These are phyloP conservation scores for Plotosus lineatus DNA, from an alignment of 2,113 vertebrate genomes.

Conservation along the genomic window DNA sequence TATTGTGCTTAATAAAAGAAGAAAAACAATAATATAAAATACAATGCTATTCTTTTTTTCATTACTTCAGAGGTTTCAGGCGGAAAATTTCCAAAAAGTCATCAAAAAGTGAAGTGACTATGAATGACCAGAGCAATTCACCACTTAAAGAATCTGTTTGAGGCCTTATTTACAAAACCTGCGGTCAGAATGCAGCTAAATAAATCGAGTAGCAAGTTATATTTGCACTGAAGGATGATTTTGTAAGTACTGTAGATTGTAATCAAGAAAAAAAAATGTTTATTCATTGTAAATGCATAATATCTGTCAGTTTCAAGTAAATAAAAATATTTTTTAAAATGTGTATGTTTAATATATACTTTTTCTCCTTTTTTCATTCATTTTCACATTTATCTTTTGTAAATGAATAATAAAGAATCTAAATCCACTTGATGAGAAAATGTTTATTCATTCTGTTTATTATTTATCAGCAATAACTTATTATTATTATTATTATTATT, in stretches of 20 bases:
- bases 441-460: not conserved
- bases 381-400: too few relatives aligned
- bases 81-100: constrained; percentile 44
- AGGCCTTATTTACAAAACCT: constrained; percentile 30
- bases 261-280: not conserved
- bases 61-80: constrained; percentile 55
- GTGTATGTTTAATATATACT: not conserved
- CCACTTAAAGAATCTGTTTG: constrained; percentile 62
- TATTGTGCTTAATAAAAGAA: not conserved
- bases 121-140: constrained; percentile 54
- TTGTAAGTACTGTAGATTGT: constrained; percentile 1
- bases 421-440: not conserved
- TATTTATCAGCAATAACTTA: too few relatives aligned
- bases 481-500: too few relatives aligned
- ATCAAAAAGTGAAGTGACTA: constrained; percentile 49
- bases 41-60: not conserved
- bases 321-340: not conserved
- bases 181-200: not conserved
- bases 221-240: not conserved
- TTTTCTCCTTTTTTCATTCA: too few relatives aligned
- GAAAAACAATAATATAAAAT: not conserved
- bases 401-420: not conserved
- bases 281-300: constrained; percentile 1
- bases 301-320: not conserved
- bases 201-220: not conserved